These are phyloP conservation scores for Sebastes hubbsi DNA, from an alignment of 2,797 vertebrate genomes.

Conservation along the genomic window DNA sequence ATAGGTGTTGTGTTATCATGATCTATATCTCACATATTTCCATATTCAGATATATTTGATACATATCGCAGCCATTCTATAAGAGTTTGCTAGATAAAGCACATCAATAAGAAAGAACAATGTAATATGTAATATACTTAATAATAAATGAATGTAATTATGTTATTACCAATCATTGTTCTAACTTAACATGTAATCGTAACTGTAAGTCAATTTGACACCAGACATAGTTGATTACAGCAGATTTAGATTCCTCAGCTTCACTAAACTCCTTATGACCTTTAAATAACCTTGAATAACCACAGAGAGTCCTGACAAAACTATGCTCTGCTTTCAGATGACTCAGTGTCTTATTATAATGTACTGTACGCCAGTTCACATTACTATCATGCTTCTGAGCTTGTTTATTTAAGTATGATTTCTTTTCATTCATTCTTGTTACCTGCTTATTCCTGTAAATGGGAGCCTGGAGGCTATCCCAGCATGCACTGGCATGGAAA, in stretches of 20 bases:
- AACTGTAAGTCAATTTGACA: background rate
- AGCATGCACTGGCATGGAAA: slow-evolving; percentile 29
- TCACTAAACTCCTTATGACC: slow-evolving; percentile 20
- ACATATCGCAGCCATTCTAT: background rate
- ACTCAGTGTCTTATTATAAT: slow-evolving; percentile 26
- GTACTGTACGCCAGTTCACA: slow-evolving; percentile 7
- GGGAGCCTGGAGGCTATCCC: slow-evolving; percentile 32
- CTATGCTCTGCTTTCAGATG: slow-evolving; percentile 12
- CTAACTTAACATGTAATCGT: background rate
- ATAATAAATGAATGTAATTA: background rate
- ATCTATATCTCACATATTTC: background rate
- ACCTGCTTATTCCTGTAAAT: slow-evolving; percentile 25
- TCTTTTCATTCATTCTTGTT: slow-evolving; percentile 43
- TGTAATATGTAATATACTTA: background rate
- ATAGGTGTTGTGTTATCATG: background rate
- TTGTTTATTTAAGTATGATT: slow-evolving; percentile 52
- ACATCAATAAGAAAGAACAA: background rate
- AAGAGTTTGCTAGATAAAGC: background rate
- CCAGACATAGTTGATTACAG: background rate
- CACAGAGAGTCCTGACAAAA: background rate
- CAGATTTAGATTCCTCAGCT: slow-evolving; percentile 11
- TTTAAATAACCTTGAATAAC: slow-evolving; percentile 37
- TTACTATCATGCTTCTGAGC: slow-evolving; percentile 21
- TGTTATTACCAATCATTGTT: background rate
- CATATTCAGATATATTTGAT: background rate